These are phyloP conservation scores for Conus betulinus DNA, from an alignment of 1,140 invertebrate species.

Conservation along the genomic window DNA sequence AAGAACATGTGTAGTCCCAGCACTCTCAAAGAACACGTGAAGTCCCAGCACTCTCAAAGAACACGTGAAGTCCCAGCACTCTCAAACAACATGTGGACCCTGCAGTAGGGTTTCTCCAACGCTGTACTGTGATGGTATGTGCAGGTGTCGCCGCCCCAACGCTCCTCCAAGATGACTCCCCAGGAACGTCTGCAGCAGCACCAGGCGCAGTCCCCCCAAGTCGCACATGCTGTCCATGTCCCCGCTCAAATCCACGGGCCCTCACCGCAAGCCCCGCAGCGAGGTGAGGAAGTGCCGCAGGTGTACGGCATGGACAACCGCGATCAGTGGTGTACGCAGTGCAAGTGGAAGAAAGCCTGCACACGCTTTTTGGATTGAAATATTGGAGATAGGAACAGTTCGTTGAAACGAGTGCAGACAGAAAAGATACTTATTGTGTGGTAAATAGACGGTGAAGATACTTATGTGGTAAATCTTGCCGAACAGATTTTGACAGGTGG, in stretches of 20 bases:
- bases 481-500: no score
- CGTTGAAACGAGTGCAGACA: no score
- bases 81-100: no score
- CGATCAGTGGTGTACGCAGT: constrained; percentile 98
- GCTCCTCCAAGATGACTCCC: constrained; percentile 56
- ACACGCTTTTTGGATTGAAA: constrained; percentile 83
- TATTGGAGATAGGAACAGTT: no score
- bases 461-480: no score
- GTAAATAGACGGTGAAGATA: no score
- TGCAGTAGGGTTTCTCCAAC: not conserved
- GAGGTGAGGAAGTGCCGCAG: constrained; percentile 96
- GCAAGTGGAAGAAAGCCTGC: constrained; percentile 99
- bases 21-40: no score
- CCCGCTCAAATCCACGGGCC: constrained; percentile 75
- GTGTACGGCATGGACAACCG: constrained; percentile 98
- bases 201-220: constrained; percentile 70
- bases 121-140: not conserved
- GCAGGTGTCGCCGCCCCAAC: constrained; percentile 65
- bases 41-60: no score
- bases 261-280: constrained; percentile 72
- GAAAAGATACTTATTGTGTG: no score
- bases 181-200: constrained; percentile 69
- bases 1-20: no score
- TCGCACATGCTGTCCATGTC: constrained; percentile 71
- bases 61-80: no score